Evolutionary conservation across 2,888 invertebrate genomes (phyloP), one percentile per base, ranked within the genome.

Genomic region (Achlya flavicornis): DNA sequence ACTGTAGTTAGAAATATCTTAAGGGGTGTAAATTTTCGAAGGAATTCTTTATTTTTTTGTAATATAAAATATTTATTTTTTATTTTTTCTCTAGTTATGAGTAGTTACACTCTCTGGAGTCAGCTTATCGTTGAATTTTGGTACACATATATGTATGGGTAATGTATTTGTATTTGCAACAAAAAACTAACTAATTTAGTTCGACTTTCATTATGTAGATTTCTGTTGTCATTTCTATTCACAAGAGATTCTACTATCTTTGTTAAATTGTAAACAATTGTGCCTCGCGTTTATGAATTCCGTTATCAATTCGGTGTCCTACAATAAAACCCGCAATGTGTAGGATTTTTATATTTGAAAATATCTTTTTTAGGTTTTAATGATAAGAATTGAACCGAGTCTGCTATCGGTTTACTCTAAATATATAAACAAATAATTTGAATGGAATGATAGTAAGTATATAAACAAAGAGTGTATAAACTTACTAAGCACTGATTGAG

Each of bases 401-500:
- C 43, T 11, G 53, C 14, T 53, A 53, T 53, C 19, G 53, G 53
- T 53, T 53, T 53, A 53, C 53, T 53, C 19, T 48, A 48, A 48
- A 53, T 53, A 46, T 46, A 46, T n/a, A 19, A 53, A 19, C 53
- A 53, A 53, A 53, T 53, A 53, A 53, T 19, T 53, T 60, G 26
- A 59, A 59, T 16, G n/a, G 14, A 35, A 59, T n/a, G 11, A 59
- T 38, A 59, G 8, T 58, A 35, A 53, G 16, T 8, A 38, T 48
- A 57, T 38, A 41, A 57, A 38, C 48, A 59, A 59, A 32, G 46
- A 12, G 12, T 35, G 11, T 48, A 58, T 46, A 19, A 41, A 77
- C 89, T 86, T 80, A 93, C 92, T 85, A 86, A 58, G 88, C 87
- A 73, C 86, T 91, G 62, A 91, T 83, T n/a, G 91, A 89, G 75